Evolutionary conservation across 2,888 invertebrate species (phyloP), one percentile per base, ranked within the genome.

Genomic region (Diarsia mendica): DNA sequence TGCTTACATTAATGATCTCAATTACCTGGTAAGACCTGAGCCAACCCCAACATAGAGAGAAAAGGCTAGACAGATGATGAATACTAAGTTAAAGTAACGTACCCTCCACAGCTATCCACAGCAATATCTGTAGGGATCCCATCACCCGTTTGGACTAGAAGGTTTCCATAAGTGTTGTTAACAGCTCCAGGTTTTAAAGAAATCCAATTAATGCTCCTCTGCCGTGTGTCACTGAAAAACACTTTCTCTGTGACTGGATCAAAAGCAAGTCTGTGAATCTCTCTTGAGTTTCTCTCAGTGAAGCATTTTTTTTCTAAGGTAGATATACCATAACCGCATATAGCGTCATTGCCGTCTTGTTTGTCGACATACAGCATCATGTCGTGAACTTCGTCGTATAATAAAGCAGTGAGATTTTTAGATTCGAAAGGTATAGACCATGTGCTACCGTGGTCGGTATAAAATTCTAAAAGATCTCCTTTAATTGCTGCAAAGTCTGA

Each of bases 81-180:
- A 48, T 18, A 49, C n/a, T 15, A 55, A 1, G 23, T 23, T 23
- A 23, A 23, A 6, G 1, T 55, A 55, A 67, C 67, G 18, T 68
- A 68, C 61, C 67, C 67, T 68, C 23, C 23, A 20, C 67, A 68
- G 67, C 67, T 68, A 5, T 68, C 67, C 23, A 68, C 23, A 8
- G 67, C 67, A 9, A 68, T 68, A 28, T 68, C 67, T 28, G 67
- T 60, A 13, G 67, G 67, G 23, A 44, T 60, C 9, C 44, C 67
- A 3, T 60, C 67, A 44, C 61, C 44, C 60, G 61, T 44, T 5
- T 13, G 13, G 60, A 60, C 10, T 13, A 68, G 44, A 20, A 60
- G 67, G 20, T 68, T 68, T 61, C 23, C 67, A 18, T 44, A 44
- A 44, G 28, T 13, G 20, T 44, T 23, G 44, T 68, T 60, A 44